phyloP scores from a whole-genome alignment of 2,797 vertebrate genomes.

The Potorous gilbertii region DNA sequence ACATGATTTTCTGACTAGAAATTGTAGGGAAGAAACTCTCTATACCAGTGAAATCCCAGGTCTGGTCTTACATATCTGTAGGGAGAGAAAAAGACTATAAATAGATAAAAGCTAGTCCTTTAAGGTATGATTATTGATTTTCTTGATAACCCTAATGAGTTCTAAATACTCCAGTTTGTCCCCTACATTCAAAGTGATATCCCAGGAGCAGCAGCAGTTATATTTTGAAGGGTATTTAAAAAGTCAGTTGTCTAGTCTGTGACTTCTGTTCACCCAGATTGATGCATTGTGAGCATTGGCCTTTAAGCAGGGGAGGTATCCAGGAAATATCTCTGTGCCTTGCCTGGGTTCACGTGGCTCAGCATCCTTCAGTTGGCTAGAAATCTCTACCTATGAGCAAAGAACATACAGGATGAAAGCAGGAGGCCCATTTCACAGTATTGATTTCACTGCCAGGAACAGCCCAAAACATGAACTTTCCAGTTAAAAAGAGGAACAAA shows the following conservation, averaged over 20 bases:
- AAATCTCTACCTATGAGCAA: neutral
- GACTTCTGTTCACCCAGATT: slow-evolving; percentile 7
- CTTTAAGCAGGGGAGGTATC: neutral
- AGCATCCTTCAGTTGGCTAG: neutral
- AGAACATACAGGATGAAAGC: slow-evolving; percentile 1
- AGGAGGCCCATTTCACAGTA: slow-evolving; percentile 44
- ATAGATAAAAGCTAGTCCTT: no score
- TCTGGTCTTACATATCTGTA: neutral
- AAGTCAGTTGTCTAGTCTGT: slow-evolving; percentile 14
- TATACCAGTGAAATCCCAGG: neutral
- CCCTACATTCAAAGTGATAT: neutral
- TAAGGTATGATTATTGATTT: neutral
- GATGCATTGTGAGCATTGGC: neutral
- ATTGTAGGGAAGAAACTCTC: neutral
- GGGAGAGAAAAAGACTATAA: neutral
- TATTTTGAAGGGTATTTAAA: slow-evolving; percentile 39
- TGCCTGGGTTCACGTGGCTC: slow-evolving; percentile 14
- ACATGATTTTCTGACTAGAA: neutral
- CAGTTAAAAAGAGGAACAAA: slow-evolving; percentile 39
- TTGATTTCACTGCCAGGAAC: slow-evolving; percentile 45
- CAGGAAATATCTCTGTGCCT: neutral
- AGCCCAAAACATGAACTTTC: slow-evolving; percentile 29
- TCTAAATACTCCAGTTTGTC: neutral
- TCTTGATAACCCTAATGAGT: neutral
- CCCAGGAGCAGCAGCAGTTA: neutral